Conservation (phyloP, 1,140 invertebrate species). For the Schmidtea mediterranea region DNA sequence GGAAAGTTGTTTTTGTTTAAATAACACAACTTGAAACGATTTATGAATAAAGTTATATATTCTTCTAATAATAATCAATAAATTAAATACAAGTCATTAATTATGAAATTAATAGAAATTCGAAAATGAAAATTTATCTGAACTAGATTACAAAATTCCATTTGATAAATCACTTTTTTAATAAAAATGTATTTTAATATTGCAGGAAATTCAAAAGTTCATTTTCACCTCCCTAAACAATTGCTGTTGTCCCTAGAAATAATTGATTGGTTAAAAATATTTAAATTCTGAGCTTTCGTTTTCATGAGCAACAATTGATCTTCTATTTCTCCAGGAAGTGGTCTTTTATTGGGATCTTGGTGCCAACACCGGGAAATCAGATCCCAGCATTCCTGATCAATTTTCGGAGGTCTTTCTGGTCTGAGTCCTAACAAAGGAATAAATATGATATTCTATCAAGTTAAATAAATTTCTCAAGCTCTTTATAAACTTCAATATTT, state of each 20-base stretch:
- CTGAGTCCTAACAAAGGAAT: constrained; percentile 29
- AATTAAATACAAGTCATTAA: too few relatives aligned
- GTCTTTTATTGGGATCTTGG: constrained; percentile 42
- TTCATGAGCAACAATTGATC: constrained; percentile 27
- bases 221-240: not conserved
- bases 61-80: too few relatives aligned
- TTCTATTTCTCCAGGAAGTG: constrained; percentile 47
- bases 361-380: constrained; percentile 61
- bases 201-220: too few relatives aligned
- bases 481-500: not conserved
- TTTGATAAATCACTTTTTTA: too few relatives aligned
- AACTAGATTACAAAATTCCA: too few relatives aligned
- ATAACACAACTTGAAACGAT: too few relatives aligned
- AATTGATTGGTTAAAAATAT: not conserved
- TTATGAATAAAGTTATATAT: too few relatives aligned
- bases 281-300: not conserved
- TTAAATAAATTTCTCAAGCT: constrained; percentile 9
- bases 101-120: too few relatives aligned
- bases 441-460: constrained; percentile 19
- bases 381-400: constrained; percentile 51
- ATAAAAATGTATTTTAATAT: too few relatives aligned
- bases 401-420: constrained; percentile 44
- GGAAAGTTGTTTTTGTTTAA: too few relatives aligned
- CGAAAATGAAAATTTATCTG: too few relatives aligned
- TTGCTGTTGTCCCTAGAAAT: not conserved